Base-by-base conservation (phyloP, 2,797 vertebrate genomes). In the Mormyrus hasselquistii region DNA sequence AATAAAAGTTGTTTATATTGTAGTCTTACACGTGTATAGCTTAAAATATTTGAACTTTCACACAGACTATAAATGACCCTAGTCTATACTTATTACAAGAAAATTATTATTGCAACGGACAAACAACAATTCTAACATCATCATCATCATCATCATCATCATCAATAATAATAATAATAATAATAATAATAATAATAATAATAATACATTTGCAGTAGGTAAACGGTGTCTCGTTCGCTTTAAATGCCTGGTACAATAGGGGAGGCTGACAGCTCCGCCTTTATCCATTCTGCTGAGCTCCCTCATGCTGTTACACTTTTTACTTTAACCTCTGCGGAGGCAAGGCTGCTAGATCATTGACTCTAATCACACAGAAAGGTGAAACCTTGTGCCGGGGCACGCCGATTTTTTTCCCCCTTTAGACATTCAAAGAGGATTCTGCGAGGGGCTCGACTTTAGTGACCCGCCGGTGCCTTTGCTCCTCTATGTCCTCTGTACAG, bases 251-350 rank as follows among this genome's bases (percentile, higher is more conserved):
- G 50, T 53, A 47, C 87, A 88, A 76, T 29, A 6, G 65, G 88
- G 38, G n/a, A 38, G 76, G 76, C 88, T 82, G 52, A 59, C 38
- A 44, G 73, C 91, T 89, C 90, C 91, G 86, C 92, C 91, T 65
- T 88, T 59, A 53, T 69, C 87, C 47, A 87, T 52, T 89, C 83
- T 53, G 59, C 76, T 88, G 88, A 91, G 90, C 84, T 86, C 89
- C 76, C 25, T n/a, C 22, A 89, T 84, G 73, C 16, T 49, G 87
- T 55, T 69, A 86, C 59, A 29, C 50, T 89, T 57, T 79, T 47
- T 29, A 84, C 34, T 29, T 59, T 59, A 88, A 88, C 88, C 88
- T 83, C 88, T 88, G 88, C 41, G 53, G 79, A 84, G 53, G 53
- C 76, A 47, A 38, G 76, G 38, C 88, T 53, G 50, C 22, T 83